Percentiles rank a stretch among this genome's conserved stretches.
Evolutionary conservation across 2,113 vertebrate genomes (phyloP).

Genomic region (Atlantisia rogersi): DNA sequence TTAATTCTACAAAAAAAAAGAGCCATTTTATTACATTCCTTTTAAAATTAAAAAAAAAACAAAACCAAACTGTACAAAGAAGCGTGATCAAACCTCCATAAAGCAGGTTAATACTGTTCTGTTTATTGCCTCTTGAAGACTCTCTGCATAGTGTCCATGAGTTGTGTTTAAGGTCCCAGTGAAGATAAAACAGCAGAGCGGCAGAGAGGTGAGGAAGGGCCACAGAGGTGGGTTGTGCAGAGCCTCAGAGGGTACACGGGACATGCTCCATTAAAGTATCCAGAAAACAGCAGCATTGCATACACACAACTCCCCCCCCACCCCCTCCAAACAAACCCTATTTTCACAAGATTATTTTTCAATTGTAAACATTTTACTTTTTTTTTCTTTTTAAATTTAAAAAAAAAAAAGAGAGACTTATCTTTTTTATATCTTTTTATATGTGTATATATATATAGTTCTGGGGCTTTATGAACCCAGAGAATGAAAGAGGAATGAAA

Average conservation of each 20-base stretch:
- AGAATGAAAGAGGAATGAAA: conserved; percentile 64
- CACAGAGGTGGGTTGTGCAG: conserved; percentile 72
- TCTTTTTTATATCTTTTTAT: background rate
- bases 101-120: conserved; percentile 79
- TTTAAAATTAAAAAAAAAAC: conserved; percentile 62
- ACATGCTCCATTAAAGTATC: conserved; percentile 76
- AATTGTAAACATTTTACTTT: conserved; percentile 52
- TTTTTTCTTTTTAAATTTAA: background rate
- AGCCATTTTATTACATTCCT: conserved; percentile 79
- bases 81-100: conserved; percentile 79
- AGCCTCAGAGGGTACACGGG: conserved; percentile 70
- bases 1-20: conserved; percentile 78
- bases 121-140: conserved; percentile 80
- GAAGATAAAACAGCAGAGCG: conserved; percentile 73
- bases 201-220: conserved; percentile 74
- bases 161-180: conserved; percentile 75
- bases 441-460: conserved; percentile 25
- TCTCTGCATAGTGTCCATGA: conserved; percentile 77
- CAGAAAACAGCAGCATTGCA: conserved; percentile 74
- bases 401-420: conserved; percentile 47
- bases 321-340: conserved; percentile 69
- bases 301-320: conserved; percentile 41
- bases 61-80: conserved; percentile 75
- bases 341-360: conserved; percentile 62
- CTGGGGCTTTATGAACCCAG: conserved; percentile 61